A percentile compares a stretch with the other conserved stretches of the same genome.
These are phyloP conservation scores for Saccostrea glomerata DNA, from an alignment of 1,140 invertebrate species.

Conservation along the genomic window DNA sequence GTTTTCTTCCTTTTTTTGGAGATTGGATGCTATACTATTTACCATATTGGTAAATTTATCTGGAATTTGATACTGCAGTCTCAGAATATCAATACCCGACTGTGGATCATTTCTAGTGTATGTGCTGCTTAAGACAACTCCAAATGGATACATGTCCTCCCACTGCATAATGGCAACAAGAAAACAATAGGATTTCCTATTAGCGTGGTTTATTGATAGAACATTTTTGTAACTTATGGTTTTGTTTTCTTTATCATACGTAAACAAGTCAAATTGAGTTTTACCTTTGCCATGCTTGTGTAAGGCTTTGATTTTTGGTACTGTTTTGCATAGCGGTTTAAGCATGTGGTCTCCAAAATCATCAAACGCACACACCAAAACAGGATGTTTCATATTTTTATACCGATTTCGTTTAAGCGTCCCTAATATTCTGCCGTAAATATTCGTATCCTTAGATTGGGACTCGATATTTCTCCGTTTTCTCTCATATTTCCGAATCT, in stretches of 20 bases:
- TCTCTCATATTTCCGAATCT: conserved; percentile 52
- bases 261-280: conserved; percentile 59
- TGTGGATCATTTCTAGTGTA: conserved; percentile 22
- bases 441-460: not conserved
- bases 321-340: conserved; percentile 66
- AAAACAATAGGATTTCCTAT: conserved; percentile 18
- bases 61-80: conserved; percentile 43
- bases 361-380: conserved; percentile 67
- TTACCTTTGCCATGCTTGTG: conserved; percentile 47
- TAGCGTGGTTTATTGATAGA: not conserved
- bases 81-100: conserved; percentile 32
- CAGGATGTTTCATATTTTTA: conserved; percentile 55
- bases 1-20: not conserved
- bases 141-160: conserved; percentile 50
- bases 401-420: conserved; percentile 56
- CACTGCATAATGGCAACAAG: conserved; percentile 53
- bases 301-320: conserved; percentile 67
- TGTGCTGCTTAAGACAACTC: conserved; percentile 44
- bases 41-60: conserved; percentile 31
- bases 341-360: conserved; percentile 62
- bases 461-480: not conserved
- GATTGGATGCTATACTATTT: not conserved
- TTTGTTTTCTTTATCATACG: conserved; percentile 28
- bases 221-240: conserved; percentile 4
- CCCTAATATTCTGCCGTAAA: conserved; percentile 65